A percentile compares a stretch with the other conserved stretches of the same genome.
Conservation (phyloP, 2,113 vertebrate genomes). For the Brachyhypopomus occidentalis region DNA sequence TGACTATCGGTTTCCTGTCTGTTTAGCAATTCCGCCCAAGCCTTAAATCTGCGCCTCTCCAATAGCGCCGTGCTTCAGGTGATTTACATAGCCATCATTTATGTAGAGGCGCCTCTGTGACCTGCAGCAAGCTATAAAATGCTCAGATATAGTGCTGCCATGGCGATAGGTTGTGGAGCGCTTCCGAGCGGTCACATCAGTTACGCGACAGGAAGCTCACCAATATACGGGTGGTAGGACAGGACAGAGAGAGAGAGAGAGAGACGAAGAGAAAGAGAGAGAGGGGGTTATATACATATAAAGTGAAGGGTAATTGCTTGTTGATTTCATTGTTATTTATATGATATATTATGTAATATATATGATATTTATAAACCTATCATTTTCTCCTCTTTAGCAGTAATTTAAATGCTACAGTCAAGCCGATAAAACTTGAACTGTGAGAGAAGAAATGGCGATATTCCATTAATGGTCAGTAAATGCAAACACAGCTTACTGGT, state of each 20-base stretch:
- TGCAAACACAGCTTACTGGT: background rate
- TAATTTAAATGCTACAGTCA: too few species aligned
- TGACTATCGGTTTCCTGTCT: conserved; percentile 73
- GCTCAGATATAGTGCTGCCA: conserved; percentile 65
- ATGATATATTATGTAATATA: too few species aligned
- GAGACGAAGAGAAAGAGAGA: too few species aligned
- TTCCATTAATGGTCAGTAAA: too few species aligned
- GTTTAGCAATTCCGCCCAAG: conserved; percentile 69
- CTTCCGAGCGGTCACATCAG: conserved; percentile 71
- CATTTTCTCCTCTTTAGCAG: too few species aligned
- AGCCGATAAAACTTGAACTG: too few species aligned
- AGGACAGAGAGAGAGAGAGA: conserved; percentile 37
- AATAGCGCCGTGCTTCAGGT: conserved; percentile 68
- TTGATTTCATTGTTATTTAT: too few species aligned
- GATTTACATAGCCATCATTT: conserved; percentile 78
- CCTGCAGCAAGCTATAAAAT: conserved; percentile 70
- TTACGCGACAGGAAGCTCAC: conserved; percentile 40
- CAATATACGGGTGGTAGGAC: conserved; percentile 41
- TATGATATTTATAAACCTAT: too few species aligned
- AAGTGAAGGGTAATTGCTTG: too few species aligned
- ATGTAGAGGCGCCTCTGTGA: conserved; percentile 65
- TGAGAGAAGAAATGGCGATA: too few species aligned
- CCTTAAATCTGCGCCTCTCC: conserved; percentile 74
- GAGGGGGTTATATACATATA: background rate
- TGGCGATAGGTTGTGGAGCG: conserved; percentile 65